A percentile compares a stretch with the other conserved stretches of the same genome.
phyloP scores from a whole-genome alignment of 2,797 vertebrate species.

The Benthosema pterotum region DNA sequence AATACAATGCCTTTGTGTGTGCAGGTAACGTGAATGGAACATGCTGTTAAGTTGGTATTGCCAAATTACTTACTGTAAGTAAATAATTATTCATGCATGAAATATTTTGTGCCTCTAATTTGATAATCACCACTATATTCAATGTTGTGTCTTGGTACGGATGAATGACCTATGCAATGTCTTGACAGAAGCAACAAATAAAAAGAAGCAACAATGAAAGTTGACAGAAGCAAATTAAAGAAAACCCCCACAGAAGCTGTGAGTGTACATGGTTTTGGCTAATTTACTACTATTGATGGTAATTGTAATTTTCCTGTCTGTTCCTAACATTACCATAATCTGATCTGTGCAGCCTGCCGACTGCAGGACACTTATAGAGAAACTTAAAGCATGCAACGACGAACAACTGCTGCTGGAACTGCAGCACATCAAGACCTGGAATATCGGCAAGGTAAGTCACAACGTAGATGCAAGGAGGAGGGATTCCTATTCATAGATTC shows the following conservation, averaged over 20 bases:
- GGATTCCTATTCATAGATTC: background rate
- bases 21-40: constrained; percentile 77
- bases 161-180: constrained; percentile 22
- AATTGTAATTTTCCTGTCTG: constrained; percentile 15
- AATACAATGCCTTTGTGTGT: constrained; percentile 24
- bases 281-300: background rate
- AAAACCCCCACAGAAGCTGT: constrained; percentile 97
- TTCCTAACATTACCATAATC: constrained; percentile 23
- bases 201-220: constrained; percentile 91
- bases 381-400: constrained; percentile 93
- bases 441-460: constrained; percentile 91
- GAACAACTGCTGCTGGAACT: constrained; percentile 93
- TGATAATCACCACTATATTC: background rate
- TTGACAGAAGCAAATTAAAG: constrained; percentile 96
- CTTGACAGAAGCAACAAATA: constrained; percentile 79
- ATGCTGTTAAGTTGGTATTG: constrained; percentile 80
- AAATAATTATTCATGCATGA: background rate
- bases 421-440: constrained; percentile 99
- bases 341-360: constrained; percentile 87
- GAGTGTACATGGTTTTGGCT: constrained; percentile 69
- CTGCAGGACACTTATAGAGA: constrained; percentile 97
- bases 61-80: constrained; percentile 80
- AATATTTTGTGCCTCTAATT: background rate
- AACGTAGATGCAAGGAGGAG: background rate
- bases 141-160: constrained; percentile 16